Conservation (phyloP, 1,140 invertebrate genomes). For the Papilio polytes region DNA sequence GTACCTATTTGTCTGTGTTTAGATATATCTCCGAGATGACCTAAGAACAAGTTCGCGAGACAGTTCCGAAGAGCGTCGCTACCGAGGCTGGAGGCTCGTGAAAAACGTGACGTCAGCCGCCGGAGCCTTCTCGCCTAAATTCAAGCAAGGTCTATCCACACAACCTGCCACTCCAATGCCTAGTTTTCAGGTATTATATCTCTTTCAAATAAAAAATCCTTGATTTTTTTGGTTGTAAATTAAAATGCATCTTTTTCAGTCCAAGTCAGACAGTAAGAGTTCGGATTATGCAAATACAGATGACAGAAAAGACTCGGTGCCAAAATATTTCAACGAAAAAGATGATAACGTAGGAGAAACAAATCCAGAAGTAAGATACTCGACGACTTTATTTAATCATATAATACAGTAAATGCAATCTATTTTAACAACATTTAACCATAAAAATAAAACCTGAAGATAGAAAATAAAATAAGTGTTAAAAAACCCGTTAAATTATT, state of each 20-base stretch:
- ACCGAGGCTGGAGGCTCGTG: constrained; percentile 62
- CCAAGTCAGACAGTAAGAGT: constrained; percentile 55
- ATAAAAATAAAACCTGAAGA: background rate
- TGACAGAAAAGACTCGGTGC: constrained; percentile 57
- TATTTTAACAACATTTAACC: too few species aligned
- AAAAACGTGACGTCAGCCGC: constrained; percentile 67
- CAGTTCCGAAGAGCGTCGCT: constrained; percentile 58
- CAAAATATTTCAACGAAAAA: constrained; percentile 58
- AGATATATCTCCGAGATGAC: constrained; percentile 68
- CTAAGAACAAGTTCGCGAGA: constrained; percentile 52
- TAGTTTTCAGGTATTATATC: constrained; percentile 55
- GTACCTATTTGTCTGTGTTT: background rate
- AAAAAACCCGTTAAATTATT: constrained; percentile 9
- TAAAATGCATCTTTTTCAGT: constrained; percentile 47
- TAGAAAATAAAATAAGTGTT: background rate
- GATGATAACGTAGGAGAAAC: constrained; percentile 68
- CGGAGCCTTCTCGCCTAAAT: constrained; percentile 72
- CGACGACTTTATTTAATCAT: too few species aligned
- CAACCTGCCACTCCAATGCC: constrained; percentile 82
- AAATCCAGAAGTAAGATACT: constrained; percentile 59
- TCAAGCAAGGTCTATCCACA: constrained; percentile 55
- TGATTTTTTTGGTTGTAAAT: background rate
- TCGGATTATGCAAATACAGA: constrained; percentile 56
- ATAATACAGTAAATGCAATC: too few species aligned
- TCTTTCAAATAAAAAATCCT: background rate